Evolutionary conservation across 2,113 vertebrate genomes (phyloP), one percentile per base, ranked within the genome.

Genomic region (Dolichotis patagonum): DNA sequence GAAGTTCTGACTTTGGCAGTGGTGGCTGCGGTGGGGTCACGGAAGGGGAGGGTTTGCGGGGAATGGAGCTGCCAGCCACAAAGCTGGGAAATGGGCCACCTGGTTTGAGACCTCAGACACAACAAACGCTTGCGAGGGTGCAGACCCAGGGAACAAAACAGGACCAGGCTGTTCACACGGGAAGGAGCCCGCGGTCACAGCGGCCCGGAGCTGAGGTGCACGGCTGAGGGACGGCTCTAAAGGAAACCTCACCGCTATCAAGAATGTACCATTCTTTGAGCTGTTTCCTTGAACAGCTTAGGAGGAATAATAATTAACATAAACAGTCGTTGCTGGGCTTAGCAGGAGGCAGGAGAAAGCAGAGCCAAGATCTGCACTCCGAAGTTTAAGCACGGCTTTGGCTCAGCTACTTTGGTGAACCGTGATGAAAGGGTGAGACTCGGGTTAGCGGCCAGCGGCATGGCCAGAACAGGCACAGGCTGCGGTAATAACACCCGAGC

Each of bases 191-290:
- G 38, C 0, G 17, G 85, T 30, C 24, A 30, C 5, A 24, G 12
- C 86, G 4, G 3, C 69, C 46, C 38, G 16, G 56, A 90, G 58
- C 77, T 35, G 49, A 54, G 49, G 77, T 4, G 90, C 67, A 81
- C 2, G 13, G 90, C 81, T 9, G 80, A 90, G 81, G 30, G 22
- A 85, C 11, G 43, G n/a, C 77, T 56, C 88, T 58, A 88, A 91
- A 97, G 96, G 94, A 97, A 97, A 96, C 71, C 56, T 85, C 84
- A 8, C 43, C 20, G 32, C 12, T 5, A 63, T 81, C 46, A 87
- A 93, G 97, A 97, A 97, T 96, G 97, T 95, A 63, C 96, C 96
- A 85, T 96, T 97, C 97, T 96, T 81, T 89, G 94, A 97, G 96
- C 85, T 46, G 65, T 92, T 97, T 96, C 96, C 96, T 97, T 65